Percentiles rank a stretch among this genome's conserved stretches.
Evolutionary conservation across 2,113 vertebrate species (phyloP).

Genomic region (Meriones unguiculatus): DNA sequence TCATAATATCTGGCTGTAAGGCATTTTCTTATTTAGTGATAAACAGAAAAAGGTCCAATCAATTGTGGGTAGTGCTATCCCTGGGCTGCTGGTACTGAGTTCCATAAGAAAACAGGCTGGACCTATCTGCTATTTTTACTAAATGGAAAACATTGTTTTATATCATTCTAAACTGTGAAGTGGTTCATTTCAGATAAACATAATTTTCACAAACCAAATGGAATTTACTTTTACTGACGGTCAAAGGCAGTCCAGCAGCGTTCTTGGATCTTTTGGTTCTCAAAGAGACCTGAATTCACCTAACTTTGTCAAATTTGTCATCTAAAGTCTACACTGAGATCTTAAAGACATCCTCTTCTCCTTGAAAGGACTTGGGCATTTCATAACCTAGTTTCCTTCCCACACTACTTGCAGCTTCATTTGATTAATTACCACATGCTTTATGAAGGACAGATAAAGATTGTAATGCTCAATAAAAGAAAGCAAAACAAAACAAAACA

Average conservation of each 20-base stretch:
- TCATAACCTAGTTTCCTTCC: not conserved
- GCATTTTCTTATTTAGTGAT: not conserved
- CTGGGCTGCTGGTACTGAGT: not conserved
- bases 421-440: constrained; percentile 57
- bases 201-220: not conserved
- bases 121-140: not conserved
- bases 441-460: constrained; percentile 44
- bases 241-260: not conserved
- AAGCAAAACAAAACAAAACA: constrained; percentile 4
- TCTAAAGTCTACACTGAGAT: not conserved
- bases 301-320: not conserved
- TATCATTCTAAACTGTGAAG: constrained; percentile 10
- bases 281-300: not conserved
- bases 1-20: not conserved
- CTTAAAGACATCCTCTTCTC: constrained; percentile 7
- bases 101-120: not conserved
- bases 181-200: constrained; percentile 22
- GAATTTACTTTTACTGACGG: not conserved
- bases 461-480: not conserved
- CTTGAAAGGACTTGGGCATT: not conserved
- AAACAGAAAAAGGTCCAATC: fast-evolving
- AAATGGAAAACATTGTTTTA: constrained; percentile 26
- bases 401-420: not conserved
- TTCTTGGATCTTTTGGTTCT: not conserved
- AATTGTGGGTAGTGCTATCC: not conserved